A percentile compares a stretch with the other conserved stretches of the same genome.
Conservation (phyloP, 2,113 vertebrate genomes). For the Ovis canadensis region DNA sequence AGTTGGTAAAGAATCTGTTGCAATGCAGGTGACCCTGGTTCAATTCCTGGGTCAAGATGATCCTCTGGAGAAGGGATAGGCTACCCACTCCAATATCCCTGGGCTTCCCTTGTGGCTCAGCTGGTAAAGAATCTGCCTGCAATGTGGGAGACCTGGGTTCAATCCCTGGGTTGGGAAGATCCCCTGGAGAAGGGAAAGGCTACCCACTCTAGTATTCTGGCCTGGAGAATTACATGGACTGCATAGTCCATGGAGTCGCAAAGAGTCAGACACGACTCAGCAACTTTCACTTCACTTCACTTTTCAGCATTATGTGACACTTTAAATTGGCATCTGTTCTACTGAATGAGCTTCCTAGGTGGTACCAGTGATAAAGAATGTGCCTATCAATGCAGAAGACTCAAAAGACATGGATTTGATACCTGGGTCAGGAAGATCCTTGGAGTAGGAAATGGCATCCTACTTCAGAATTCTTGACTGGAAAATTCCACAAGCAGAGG, state of each 20-base stretch:
- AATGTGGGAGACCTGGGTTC: background rate
- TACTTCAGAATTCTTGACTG: background rate
- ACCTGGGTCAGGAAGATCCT: background rate
- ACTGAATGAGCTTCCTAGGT: background rate
- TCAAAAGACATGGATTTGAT: background rate
- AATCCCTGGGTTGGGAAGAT: background rate
- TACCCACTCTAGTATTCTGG: background rate
- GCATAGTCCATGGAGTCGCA: background rate
- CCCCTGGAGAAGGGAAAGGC: background rate
- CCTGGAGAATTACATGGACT: background rate
- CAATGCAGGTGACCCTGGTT: background rate
- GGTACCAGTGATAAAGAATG: background rate
- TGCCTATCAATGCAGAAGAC: background rate
- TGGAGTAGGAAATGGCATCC: background rate
- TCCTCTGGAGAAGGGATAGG: background rate
- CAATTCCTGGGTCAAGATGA: background rate
- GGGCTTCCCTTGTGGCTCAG: background rate
- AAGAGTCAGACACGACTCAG: accelerated
- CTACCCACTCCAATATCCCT: background rate
- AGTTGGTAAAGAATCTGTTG: background rate
- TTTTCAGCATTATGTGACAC: accelerated
- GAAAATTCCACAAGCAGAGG: background rate
- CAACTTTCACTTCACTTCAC: background rate
- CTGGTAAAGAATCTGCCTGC: background rate
- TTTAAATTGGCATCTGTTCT: background rate